Evolutionary conservation across 1,140 invertebrate genomes (phyloP).

Genomic region (Sycophaga agraensis): DNA sequence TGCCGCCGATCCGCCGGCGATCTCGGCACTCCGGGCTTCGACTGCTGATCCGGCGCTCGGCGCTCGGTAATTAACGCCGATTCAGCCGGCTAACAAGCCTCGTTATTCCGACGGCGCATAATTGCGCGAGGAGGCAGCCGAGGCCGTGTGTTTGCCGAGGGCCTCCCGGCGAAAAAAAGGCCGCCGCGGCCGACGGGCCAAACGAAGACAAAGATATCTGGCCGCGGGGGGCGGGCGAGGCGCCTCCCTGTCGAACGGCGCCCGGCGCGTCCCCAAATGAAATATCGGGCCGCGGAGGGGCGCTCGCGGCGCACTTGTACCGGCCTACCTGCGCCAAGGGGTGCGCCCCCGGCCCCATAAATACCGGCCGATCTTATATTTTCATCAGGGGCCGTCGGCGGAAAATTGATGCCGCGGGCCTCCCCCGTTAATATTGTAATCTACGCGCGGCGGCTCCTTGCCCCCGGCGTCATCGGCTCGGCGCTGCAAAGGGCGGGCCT

Average conservation of each 20-base stretch:
- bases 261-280: slow-evolving; percentile 26
- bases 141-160: no score
- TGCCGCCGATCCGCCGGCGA: no score
- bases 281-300: slow-evolving; percentile 21
- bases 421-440: slow-evolving; percentile 52
- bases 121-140: no score
- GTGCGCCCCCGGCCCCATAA: no score
- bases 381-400: slow-evolving; percentile 57
- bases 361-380: slow-evolving; percentile 58
- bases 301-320: neutral
- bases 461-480: slow-evolving; percentile 47
- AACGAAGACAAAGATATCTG: slow-evolving; percentile 30
- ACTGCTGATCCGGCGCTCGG: no score
- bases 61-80: no score
- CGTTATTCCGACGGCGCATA: no score
- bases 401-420: slow-evolving; percentile 57
- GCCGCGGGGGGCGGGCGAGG: neutral
- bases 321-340: neutral
- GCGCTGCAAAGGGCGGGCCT: slow-evolving; percentile 40
- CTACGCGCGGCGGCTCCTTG: slow-evolving; percentile 38
- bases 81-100: no score
- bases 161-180: no score
- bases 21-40: no score
- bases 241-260: slow-evolving; percentile 23
- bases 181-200: neutral